Percentiles rank a stretch among this genome's conserved stretches.
phyloP scores from a whole-genome alignment of 2,797 vertebrate genomes.

The Microctenopoma lineatum region DNA sequence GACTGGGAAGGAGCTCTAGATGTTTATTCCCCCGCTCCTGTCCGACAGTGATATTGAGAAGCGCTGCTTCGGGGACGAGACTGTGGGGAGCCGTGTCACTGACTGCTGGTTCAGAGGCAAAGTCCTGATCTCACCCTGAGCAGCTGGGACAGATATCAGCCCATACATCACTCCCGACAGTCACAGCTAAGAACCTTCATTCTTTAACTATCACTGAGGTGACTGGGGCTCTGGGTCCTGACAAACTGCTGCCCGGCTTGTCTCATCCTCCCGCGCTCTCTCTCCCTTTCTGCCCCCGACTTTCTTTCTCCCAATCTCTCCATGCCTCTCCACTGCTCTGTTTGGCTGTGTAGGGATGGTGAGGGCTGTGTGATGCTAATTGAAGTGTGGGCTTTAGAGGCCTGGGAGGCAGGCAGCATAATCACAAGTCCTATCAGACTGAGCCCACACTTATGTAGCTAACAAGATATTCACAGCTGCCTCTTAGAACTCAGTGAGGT shows the following conservation, averaged over 20 bases:
- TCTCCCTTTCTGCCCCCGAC: conserved; percentile 53
- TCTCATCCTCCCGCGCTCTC: conserved; percentile 55
- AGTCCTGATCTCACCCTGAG: conserved; percentile 66
- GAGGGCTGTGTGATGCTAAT: conserved; percentile 69
- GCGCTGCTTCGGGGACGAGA: conserved; percentile 13
- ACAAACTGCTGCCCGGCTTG: conserved; percentile 73
- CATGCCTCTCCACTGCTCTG: conserved; percentile 31
- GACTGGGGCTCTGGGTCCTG: conserved; percentile 71
- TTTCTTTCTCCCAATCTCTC: conserved; percentile 49
- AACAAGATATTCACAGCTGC: conserved; percentile 73
- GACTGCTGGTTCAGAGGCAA: conserved; percentile 63
- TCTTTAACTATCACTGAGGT: conserved; percentile 72
- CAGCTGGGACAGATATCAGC: conserved; percentile 73
- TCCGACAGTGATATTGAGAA: conserved; percentile 57
- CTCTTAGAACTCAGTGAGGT: conserved; percentile 58
- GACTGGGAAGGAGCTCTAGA: conserved; percentile 30
- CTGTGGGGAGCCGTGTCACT: conserved; percentile 57
- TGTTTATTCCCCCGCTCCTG: conserved; percentile 37
- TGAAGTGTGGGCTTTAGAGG: conserved; percentile 70
- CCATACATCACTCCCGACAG: conserved; percentile 82
- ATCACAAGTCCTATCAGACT: conserved; percentile 72
- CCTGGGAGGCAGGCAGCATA: conserved; percentile 64
- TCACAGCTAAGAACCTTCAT: conserved; percentile 75
- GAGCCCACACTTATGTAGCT: conserved; percentile 67
- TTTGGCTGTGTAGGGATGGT: conserved; percentile 41